Percentiles rank a stretch among this genome's conserved stretches.
phyloP scores from a whole-genome alignment of 2,888 invertebrate genomes.

The Phaedon cochleariae region DNA sequence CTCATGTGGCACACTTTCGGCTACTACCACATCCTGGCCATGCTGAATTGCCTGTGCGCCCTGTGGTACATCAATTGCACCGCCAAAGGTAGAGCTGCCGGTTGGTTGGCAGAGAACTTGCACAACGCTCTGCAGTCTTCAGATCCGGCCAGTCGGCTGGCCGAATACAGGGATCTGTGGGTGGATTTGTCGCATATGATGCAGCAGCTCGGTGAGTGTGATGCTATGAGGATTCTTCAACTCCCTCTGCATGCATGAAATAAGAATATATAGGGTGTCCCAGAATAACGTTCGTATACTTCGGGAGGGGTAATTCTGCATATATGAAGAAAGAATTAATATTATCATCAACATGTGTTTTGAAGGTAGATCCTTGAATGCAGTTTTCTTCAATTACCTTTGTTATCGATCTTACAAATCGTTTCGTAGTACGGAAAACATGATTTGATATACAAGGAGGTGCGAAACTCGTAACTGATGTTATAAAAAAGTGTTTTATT shows the following conservation, averaged over 20 bases:
- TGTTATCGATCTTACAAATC: too few relatives aligned
- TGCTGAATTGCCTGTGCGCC: constrained; percentile 77
- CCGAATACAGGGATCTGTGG: constrained; percentile 70
- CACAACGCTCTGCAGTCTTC: constrained; percentile 71
- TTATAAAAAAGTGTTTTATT: too few relatives aligned
- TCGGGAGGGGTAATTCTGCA: too few relatives aligned
- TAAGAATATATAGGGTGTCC: too few relatives aligned
- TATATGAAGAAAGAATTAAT: too few relatives aligned
- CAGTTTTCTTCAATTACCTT: too few relatives aligned
- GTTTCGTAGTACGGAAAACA: too few relatives aligned
- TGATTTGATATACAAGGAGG: too few relatives aligned
- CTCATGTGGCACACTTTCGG: constrained; percentile 77
- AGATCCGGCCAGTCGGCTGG: constrained; percentile 71
- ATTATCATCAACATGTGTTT: too few relatives aligned
- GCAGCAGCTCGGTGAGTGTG: constrained; percentile 73
- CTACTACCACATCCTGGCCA: constrained; percentile 77
- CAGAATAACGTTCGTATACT: too few relatives aligned
- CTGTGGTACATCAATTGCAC: constrained; percentile 68
- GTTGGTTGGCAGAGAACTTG: constrained; percentile 71
- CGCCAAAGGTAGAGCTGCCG: constrained; percentile 63
- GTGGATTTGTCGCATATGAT: constrained; percentile 80
- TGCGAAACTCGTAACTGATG: too few relatives aligned
- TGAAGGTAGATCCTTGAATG: too few relatives aligned
- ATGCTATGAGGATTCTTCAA: background rate
- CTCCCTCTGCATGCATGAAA: background rate